Evolutionary conservation across 1,140 invertebrate genomes (phyloP), one percentile per base, ranked within the genome.

Genomic region (Drosophila sechellia): DNA sequence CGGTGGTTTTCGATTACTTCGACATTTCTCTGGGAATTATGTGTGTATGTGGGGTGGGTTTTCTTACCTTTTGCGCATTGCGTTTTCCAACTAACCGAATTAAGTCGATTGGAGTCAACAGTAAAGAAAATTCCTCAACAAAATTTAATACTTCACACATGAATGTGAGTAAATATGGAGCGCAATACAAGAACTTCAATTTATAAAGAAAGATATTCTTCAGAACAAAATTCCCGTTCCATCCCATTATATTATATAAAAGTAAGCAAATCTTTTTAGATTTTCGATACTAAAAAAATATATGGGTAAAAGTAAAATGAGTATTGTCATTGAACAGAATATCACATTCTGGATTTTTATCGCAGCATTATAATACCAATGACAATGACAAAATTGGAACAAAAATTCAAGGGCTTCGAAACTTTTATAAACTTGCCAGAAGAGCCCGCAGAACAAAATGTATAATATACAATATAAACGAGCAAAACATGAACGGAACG

Each of bases 41-140:
- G 27, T 25, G 48, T 8, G 11, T 27, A 13, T 48, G 17, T 46
- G 42, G 63, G 68, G 60, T 73, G 42, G 43, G 46, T 71, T 81
- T 77, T 56, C 52, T 53, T 55, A 70, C 65, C 58, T 84, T 81
- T 89, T 87, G 83, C 83, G 83, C 83, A 89, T 89, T 86, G 79
- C 79, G 60, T 80, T 85, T 79, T 65, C 68, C 20, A 6, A 20
- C 31, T 13, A 75, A 52, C 37, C 46, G 45, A 34, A 35, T 65
- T 49, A 50, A 56, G 34, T 55, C 50, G 48, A 11, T 12, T 52
- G 17, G 25, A 69, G 70, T 74, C 60, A 74, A 80, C 56, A 77
- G n/a, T 53, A 57, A 61, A 57, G 60, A 69, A 69, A 56, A 70
- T 49, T 69, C 42, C 63, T 17, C 10, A 13, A 66, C 20, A 48